These are phyloP conservation scores for Diogma glabrata DNA, from an alignment of 2,888 invertebrate species.

Conservation along the genomic window DNA sequence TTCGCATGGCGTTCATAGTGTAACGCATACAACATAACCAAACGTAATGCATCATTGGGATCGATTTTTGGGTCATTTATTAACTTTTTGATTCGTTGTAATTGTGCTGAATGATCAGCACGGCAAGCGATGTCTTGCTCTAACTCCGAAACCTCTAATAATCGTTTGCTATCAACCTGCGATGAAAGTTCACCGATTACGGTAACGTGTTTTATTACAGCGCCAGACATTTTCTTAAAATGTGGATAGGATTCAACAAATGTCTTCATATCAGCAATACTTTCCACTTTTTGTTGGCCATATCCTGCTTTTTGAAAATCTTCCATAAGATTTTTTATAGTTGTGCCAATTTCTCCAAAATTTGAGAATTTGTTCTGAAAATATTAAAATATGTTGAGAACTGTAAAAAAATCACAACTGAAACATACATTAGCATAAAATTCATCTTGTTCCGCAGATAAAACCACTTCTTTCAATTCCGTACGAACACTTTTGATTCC, in stretches of 20 bases:
- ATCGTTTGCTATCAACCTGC: constrained; percentile 59
- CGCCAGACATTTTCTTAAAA: constrained; percentile 93
- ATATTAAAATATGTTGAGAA: neutral
- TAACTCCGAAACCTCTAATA: constrained; percentile 84
- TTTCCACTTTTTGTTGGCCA: constrained; percentile 93
- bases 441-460: constrained; percentile 91
- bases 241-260: constrained; percentile 97
- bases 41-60: constrained; percentile 68
- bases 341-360: constrained; percentile 97
- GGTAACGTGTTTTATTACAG: constrained; percentile 94
- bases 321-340: constrained; percentile 93
- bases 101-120: constrained; percentile 64
- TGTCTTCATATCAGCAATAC: constrained; percentile 96
- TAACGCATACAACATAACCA: constrained; percentile 87
- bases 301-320: constrained; percentile 94
- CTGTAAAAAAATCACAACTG: neutral
- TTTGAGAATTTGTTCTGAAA: constrained; percentile 81
- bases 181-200: constrained; percentile 91
- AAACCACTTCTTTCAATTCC: constrained; percentile 84
- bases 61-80: constrained; percentile 60
- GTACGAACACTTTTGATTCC: constrained; percentile 72
- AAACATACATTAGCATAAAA: constrained; percentile 76
- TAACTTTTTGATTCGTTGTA: constrained; percentile 68
- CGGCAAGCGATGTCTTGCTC: constrained; percentile 91
- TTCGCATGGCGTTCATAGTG: constrained; percentile 84